Evolutionary conservation across 2,797 vertebrate genomes (phyloP).

Genomic region (Sebastolobus alascanus): DNA sequence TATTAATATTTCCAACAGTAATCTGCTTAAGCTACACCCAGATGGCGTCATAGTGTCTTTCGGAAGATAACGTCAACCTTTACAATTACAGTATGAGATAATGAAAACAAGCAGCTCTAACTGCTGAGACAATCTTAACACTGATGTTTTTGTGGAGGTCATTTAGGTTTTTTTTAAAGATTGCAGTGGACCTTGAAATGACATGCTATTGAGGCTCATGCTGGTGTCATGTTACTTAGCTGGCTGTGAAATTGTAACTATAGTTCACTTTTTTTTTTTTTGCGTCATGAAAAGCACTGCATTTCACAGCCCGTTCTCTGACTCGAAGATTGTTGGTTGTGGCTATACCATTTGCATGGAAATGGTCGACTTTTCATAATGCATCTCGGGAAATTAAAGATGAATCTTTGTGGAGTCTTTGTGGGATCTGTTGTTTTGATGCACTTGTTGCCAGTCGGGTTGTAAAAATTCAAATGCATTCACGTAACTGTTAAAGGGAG

Average conservation of each 20-base stretch:
- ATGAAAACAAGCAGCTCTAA: constrained; percentile 39
- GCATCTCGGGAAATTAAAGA: constrained; percentile 76
- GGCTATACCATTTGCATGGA: constrained; percentile 74
- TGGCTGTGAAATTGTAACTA: constrained; percentile 54
- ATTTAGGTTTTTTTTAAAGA: constrained; percentile 23
- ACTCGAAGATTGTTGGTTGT: constrained; percentile 40
- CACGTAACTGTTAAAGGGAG: background rate
- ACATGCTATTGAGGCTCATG: constrained; percentile 39
- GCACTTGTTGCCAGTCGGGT: background rate
- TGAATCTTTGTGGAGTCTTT: constrained; percentile 61
- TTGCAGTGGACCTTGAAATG: constrained; percentile 32
- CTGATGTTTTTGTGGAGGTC: constrained; percentile 4
- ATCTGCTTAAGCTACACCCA: constrained; percentile 9
- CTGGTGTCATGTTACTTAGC: constrained; percentile 54
- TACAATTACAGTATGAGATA: constrained; percentile 39
- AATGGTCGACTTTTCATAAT: constrained; percentile 63
- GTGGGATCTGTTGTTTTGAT: constrained; percentile 17
- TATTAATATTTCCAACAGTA: constrained; percentile 21
- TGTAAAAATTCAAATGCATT: background rate
- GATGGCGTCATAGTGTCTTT: constrained; percentile 20
- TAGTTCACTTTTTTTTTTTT: constrained; percentile 11
- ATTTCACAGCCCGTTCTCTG: constrained; percentile 47
- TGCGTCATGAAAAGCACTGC: constrained; percentile 32
- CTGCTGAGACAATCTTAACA: constrained; percentile 65
- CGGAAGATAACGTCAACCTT: constrained; percentile 18